Conservation (phyloP, 1,140 invertebrate species). For the Nasonia vitripennis region DNA sequence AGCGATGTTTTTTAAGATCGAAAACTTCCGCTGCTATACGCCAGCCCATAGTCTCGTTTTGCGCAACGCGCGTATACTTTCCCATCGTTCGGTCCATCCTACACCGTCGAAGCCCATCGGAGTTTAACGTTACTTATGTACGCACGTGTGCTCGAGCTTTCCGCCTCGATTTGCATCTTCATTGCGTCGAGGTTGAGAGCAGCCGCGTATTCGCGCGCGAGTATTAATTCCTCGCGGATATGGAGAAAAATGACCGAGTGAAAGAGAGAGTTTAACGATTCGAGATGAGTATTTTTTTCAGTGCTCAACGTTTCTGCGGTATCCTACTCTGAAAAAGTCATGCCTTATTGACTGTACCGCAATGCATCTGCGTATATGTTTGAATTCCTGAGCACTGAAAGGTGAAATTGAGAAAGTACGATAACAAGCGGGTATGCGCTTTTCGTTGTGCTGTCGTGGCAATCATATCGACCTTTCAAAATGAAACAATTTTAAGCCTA, state of each 20-base stretch:
- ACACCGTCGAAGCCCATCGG: not conserved
- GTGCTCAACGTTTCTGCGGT: not conserved
- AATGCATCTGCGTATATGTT: no score
- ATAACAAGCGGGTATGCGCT: no score
- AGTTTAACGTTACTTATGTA: not conserved
- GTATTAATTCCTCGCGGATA: slow-evolving; percentile 13
- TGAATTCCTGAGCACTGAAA: no score
- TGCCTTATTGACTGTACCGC: no score
- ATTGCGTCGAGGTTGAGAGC: slow-evolving; percentile 31
- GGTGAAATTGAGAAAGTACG: no score
- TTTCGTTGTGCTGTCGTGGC: no score
- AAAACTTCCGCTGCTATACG: not conserved
- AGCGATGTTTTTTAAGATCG: not conserved
- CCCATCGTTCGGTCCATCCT: not conserved
- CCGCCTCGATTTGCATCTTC: slow-evolving; percentile 44
- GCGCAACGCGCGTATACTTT: slow-evolving; percentile 1
- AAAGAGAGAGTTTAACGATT: slow-evolving; percentile 21
- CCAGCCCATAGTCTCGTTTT: not conserved
- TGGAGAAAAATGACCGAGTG: not conserved
- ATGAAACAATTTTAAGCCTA: no score
- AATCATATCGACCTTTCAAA: no score
- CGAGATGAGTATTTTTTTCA: slow-evolving; percentile 15
- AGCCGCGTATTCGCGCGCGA: not conserved
- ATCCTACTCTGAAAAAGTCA: no score
- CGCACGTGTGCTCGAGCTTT: slow-evolving; percentile 8